phyloP scores from a whole-genome alignment of 92 coral and sea anemone species.

The Epizoanthus fatuus region DNA sequence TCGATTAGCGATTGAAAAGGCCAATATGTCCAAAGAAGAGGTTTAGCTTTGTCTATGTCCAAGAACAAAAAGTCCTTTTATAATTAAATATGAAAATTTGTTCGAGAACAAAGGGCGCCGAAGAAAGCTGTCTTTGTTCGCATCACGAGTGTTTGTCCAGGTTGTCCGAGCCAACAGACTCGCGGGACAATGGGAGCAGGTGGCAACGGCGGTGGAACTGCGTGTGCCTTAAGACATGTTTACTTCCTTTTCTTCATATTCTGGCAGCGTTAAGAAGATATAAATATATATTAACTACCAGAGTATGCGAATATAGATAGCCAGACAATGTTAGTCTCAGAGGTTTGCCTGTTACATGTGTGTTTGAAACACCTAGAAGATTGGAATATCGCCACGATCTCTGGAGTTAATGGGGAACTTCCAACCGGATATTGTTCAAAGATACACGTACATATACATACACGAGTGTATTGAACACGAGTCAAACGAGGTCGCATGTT shows the following conservation, averaged over 20 bases:
- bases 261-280: constrained; percentile 16
- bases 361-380: too few species aligned
- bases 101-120: constrained; percentile 29
- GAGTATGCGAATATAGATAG: neutral
- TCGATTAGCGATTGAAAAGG: constrained; percentile 16
- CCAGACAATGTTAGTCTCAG: too few species aligned
- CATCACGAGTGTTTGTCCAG: constrained; percentile 45
- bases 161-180: constrained; percentile 13
- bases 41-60: constrained; percentile 11
- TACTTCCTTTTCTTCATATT: constrained; percentile 30
- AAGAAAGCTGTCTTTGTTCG: constrained; percentile 32
- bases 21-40: constrained; percentile 22
- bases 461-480: constrained; percentile 6
- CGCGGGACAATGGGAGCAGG: constrained; percentile 35
- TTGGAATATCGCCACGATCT: neutral
- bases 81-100: constrained; percentile 47
- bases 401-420: constrained; percentile 17
- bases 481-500: constrained; percentile 11
- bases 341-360: too few species aligned
- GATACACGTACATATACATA: constrained; percentile 5
- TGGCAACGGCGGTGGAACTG: neutral
- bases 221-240: constrained; percentile 11
- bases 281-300: neutral
- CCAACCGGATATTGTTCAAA: neutral
- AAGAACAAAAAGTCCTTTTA: constrained; percentile 17